Percentiles rank a stretch among this genome's conserved stretches.
phyloP scores from a whole-genome alignment of 2,113 vertebrate genomes.

The Equus przewalskii region DNA sequence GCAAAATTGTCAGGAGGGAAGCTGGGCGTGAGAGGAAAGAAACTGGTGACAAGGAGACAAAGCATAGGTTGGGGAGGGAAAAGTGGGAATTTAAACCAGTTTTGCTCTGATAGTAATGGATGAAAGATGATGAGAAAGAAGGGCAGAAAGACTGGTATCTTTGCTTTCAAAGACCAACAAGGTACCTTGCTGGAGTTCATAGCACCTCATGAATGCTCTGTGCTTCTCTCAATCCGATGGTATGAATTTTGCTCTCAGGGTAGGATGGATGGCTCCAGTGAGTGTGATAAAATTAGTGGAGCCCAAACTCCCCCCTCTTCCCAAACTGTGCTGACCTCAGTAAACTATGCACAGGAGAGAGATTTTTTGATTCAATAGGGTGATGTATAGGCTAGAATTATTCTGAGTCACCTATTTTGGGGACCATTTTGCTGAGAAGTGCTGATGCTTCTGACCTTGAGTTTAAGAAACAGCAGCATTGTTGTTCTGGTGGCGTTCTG shows the following conservation, averaged over 20 bases:
- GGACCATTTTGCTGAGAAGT: constrained; percentile 58
- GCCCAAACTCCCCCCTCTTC: background rate
- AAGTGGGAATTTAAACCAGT: background rate
- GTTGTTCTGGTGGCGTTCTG: constrained; percentile 51
- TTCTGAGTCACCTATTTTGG: constrained; percentile 50
- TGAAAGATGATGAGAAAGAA: background rate
- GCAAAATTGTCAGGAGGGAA: background rate
- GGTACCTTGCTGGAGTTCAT: background rate
- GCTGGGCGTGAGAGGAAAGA: background rate
- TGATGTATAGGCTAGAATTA: constrained; percentile 58
- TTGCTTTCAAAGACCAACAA: background rate
- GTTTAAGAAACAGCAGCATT: constrained; percentile 45
- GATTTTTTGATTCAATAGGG: constrained; percentile 55
- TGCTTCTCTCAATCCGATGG: background rate
- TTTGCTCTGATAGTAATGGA: background rate
- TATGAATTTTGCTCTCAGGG: background rate
- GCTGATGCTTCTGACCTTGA: constrained; percentile 64
- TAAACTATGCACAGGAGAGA: constrained; percentile 39
- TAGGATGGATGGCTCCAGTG: constrained; percentile 3
- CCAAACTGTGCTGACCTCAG: constrained; percentile 47
- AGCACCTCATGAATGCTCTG: background rate
- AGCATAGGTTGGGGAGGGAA: background rate
- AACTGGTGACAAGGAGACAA: background rate
- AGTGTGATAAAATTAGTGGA: constrained; percentile 56
- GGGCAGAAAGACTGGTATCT: background rate